Evolutionary conservation across 2,113 vertebrate genomes (phyloP).

Genomic region (Rhegmatorhina hoffmannsi): DNA sequence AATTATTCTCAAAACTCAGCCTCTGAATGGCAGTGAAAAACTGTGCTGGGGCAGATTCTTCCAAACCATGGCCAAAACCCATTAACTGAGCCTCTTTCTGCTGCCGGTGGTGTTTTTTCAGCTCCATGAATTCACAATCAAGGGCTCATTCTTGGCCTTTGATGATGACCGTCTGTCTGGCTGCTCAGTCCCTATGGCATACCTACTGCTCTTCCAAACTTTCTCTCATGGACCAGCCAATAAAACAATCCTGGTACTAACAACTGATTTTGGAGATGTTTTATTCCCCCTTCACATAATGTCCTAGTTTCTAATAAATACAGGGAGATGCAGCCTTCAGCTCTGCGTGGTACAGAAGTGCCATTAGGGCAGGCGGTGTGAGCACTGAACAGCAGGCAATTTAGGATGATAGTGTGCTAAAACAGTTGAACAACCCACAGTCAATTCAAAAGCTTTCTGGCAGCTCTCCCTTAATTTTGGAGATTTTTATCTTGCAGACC

Average conservation of each 20-base stretch:
- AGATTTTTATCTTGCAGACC: constrained; percentile 52
- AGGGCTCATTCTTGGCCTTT: background rate
- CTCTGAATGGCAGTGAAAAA: background rate
- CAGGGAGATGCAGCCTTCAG: background rate
- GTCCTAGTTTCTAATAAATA: constrained; percentile 50
- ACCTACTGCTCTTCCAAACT: background rate
- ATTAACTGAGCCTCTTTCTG: background rate
- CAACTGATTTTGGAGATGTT: background rate
- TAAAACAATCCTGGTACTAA: background rate
- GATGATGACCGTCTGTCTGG: background rate
- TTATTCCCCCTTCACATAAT: constrained; percentile 26
- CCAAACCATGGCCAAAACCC: background rate
- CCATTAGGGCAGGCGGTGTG: constrained; percentile 14
- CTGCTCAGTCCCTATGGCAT: background rate
- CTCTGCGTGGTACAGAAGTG: background rate
- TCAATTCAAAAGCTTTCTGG: constrained; percentile 76
- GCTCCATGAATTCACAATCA: background rate
- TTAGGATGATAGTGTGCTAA: constrained; percentile 49
- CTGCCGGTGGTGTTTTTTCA: background rate
- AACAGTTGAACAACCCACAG: constrained; percentile 41
- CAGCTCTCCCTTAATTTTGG: constrained; percentile 62
- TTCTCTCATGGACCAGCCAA: background rate
- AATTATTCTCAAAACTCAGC: background rate
- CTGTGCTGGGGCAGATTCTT: background rate
- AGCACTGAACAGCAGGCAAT: constrained; percentile 26